These are phyloP conservation scores for Piaya cayana DNA, from an alignment of 2,113 vertebrate genomes.

Conservation along the genomic window DNA sequence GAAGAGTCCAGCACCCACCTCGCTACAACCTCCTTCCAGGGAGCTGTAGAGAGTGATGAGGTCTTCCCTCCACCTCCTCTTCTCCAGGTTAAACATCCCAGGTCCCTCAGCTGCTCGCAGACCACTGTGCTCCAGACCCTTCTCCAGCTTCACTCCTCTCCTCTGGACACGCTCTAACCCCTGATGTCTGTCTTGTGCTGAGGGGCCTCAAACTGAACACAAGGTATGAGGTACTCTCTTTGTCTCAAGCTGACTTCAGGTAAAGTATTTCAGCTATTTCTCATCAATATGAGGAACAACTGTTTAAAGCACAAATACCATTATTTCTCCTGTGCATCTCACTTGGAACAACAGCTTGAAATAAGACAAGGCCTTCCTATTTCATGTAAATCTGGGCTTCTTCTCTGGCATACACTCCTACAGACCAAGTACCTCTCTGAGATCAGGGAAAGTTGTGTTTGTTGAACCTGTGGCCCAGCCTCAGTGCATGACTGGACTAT, in stretches of 20 bases:
- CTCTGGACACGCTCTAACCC: too few species aligned
- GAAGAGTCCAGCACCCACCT: too few species aligned
- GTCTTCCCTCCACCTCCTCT: too few species aligned
- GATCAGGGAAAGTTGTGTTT: not conserved
- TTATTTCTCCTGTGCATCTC: not conserved
- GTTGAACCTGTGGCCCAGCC: not conserved
- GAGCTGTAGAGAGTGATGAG: too few species aligned
- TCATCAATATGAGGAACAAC: not conserved
- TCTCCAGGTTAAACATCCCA: too few species aligned
- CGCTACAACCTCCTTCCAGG: too few species aligned
- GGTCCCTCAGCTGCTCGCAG: too few species aligned
- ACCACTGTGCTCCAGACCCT: too few species aligned
- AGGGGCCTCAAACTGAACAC: too few species aligned
- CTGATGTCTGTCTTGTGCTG: too few species aligned
- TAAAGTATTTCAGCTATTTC: not conserved
- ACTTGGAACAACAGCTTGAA: not conserved
- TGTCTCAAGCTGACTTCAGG: not conserved
- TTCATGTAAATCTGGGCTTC: not conserved
- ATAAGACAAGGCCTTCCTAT: not conserved
- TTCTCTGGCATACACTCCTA: not conserved
- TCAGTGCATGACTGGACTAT: not conserved
- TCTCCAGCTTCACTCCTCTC: too few species aligned
- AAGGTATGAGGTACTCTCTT: too few species aligned
- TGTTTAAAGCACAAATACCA: not conserved
- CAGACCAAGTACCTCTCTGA: not conserved